Evolutionary conservation across 2,888 invertebrate species (phyloP).

Genomic region (Ceriagrion tenellum): DNA sequence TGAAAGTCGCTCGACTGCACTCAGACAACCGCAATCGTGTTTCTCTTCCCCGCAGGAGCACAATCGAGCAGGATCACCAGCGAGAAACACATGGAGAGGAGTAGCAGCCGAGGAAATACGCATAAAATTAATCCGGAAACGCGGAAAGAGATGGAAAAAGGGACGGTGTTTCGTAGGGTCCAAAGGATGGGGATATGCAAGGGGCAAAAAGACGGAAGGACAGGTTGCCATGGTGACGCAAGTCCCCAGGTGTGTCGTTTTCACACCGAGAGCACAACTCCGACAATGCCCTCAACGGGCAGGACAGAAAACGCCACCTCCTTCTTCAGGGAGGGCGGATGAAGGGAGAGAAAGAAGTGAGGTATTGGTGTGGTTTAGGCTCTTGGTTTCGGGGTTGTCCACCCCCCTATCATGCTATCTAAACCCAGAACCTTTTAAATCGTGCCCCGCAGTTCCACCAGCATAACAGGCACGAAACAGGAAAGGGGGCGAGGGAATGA

Average conservation of each 20-base stretch:
- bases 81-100: background rate
- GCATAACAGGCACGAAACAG: background rate
- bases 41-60: background rate
- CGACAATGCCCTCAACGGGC: no score
- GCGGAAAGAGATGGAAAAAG: background rate
- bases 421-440: background rate
- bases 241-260: conserved; percentile 55
- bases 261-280: background rate
- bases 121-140: background rate
- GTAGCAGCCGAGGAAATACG: background rate
- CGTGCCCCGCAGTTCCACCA: background rate
- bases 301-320: background rate
- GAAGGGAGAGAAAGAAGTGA: background rate
- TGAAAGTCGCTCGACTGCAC: background rate
- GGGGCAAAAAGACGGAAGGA: background rate
- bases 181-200: background rate
- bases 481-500: background rate
- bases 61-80: background rate
- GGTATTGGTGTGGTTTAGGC: background rate
- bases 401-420: background rate
- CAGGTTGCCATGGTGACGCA: conserved; percentile 1
- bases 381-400: background rate
- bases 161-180: background rate
- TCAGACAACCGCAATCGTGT: background rate
- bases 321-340: background rate